Evolutionary conservation across 2,888 invertebrate genomes (phyloP).

Genomic region (Thumatha senex): DNA sequence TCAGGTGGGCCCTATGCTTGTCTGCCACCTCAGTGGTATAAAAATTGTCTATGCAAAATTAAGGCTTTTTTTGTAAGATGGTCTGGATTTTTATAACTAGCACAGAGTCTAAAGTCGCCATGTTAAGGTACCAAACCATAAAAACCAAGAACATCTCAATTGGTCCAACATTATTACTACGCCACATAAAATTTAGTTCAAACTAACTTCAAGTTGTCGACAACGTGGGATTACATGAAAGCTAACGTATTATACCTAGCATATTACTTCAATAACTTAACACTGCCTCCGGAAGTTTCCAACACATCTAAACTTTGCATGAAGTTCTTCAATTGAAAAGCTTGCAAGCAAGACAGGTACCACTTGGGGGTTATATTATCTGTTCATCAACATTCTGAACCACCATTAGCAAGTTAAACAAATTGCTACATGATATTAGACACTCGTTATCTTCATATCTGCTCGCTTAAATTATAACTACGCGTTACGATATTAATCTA

Average conservation of each 20-base stretch:
- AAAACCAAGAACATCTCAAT: too few species aligned
- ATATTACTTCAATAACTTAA: background rate
- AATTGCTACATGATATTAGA: conserved; percentile 46
- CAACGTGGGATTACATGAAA: conserved; percentile 1
- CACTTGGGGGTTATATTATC: conserved; percentile 60
- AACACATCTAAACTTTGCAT: conserved; percentile 16
- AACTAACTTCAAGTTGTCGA: background rate
- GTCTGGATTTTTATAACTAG: too few species aligned
- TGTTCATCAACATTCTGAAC: conserved; percentile 66
- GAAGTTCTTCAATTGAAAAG: conserved; percentile 20
- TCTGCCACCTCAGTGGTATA: too few species aligned
- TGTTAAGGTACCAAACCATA: too few species aligned
- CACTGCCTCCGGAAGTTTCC: background rate
- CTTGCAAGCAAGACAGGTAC: conserved; percentile 25
- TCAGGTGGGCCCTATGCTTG: too few species aligned
- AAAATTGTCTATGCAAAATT: too few species aligned
- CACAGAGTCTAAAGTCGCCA: too few species aligned
- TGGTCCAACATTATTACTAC: background rate
- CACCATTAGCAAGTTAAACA: conserved; percentile 78
- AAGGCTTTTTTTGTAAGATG: too few species aligned
- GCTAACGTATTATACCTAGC: background rate
- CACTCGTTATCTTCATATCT: conserved; percentile 48
- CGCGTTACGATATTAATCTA: conserved; percentile 65
- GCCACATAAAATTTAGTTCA: background rate
- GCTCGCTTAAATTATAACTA: conserved; percentile 53